A percentile compares a stretch with the other conserved stretches of the same genome.
phyloP scores from a whole-genome alignment of 2,113 vertebrate species.

The Mesembrinibis cayennensis region DNA sequence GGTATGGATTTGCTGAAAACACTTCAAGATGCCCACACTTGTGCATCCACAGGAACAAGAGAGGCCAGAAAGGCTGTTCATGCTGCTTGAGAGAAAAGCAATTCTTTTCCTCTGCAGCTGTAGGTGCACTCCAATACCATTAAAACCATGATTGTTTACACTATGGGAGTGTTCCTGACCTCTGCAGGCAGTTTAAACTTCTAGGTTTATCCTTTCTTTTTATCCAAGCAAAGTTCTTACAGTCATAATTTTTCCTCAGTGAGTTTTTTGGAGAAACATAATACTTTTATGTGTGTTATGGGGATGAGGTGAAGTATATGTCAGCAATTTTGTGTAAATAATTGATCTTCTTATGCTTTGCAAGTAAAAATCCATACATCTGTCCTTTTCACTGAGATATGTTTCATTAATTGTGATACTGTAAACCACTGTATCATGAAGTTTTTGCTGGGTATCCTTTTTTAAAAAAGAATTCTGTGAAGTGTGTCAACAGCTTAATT shows the following conservation, averaged over 20 bases:
- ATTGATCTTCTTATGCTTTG: not conserved
- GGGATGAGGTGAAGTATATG: not conserved
- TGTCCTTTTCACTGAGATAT: not conserved
- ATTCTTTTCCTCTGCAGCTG: not conserved
- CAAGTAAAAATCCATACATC: not conserved
- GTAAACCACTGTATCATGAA: not conserved
- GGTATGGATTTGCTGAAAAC: not conserved
- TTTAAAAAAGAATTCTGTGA: not conserved
- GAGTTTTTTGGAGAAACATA: not conserved
- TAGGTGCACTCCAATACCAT: not conserved
- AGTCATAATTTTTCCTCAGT: not conserved
- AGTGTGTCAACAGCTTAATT: not conserved
- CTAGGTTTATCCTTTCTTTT: not conserved
- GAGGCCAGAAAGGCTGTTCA: not conserved
- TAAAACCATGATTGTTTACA: not conserved
- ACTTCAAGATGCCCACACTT: not conserved
- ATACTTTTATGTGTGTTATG: not conserved
- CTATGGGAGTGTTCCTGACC: not conserved
- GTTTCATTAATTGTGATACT: not conserved
- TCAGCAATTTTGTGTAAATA: slow-evolving; percentile 14
- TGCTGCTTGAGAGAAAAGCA: not conserved
- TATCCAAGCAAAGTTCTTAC: not conserved
- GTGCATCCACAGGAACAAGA: not conserved
- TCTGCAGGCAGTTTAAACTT: not conserved
- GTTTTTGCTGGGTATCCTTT: not conserved